Evolutionary conservation across 64 coral and sea anemone species (phyloP).

Genomic region (Platygyra sinensis): DNA sequence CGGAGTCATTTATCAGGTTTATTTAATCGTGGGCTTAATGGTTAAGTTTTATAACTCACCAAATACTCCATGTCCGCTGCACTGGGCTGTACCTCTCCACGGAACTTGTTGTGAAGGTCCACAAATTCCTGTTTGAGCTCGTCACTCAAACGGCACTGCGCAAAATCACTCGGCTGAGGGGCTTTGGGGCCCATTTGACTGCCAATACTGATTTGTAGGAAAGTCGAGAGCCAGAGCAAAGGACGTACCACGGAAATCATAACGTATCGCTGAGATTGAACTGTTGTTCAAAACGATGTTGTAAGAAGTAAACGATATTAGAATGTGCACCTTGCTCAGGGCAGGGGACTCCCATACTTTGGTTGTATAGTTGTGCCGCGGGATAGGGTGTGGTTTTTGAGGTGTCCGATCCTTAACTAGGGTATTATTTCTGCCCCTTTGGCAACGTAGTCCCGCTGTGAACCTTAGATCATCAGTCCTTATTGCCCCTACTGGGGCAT

Average conservation of each 20-base stretch:
- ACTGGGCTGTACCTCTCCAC: conserved; percentile 38
- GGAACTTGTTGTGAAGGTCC: conserved; percentile 41
- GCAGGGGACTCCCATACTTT: too few species aligned
- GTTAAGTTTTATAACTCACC: conserved; percentile 10
- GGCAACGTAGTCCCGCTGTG: too few species aligned
- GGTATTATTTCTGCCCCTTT: too few species aligned
- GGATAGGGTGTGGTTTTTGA: too few species aligned
- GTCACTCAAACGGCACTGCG: conserved; percentile 31
- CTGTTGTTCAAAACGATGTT: not conserved
- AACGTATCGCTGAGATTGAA: not conserved
- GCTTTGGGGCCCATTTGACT: conserved; percentile 3
- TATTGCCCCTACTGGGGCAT: too few species aligned
- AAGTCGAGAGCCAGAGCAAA: not conserved
- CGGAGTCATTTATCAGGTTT: too few species aligned
- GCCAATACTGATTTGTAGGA: not conserved
- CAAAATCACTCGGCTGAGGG: conserved; percentile 3
- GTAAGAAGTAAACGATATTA: too few species aligned
- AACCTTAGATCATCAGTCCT: too few species aligned
- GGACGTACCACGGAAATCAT: not conserved
- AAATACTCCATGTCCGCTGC: conserved; percentile 53
- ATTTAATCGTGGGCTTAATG: too few species aligned
- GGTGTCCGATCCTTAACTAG: too few species aligned
- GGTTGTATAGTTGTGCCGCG: too few species aligned
- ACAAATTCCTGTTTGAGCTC: conserved; percentile 42
- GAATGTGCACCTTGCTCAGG: too few species aligned